phyloP scores from a whole-genome alignment of 2,797 vertebrate species.

The Acipenser oxyrinchus region DNA sequence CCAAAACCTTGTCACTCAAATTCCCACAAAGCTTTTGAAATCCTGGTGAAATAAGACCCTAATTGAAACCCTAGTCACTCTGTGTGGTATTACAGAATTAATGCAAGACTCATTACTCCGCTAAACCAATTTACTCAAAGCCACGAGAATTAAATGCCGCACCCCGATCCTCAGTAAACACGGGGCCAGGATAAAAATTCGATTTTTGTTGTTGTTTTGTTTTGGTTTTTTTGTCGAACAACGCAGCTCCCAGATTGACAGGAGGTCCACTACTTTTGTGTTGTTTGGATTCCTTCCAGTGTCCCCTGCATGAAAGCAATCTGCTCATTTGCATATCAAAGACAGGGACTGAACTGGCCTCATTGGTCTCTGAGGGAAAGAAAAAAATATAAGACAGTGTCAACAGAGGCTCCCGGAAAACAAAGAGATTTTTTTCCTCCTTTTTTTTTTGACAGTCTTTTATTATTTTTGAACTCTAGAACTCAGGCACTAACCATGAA shows the following conservation, averaged over 20 bases:
- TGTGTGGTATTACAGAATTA: background rate
- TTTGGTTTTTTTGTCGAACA: background rate
- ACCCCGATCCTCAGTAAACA: background rate
- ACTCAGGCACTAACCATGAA: slow-evolving; percentile 11
- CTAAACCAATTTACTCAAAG: background rate
- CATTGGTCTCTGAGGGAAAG: slow-evolving; percentile 52
- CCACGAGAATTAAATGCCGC: background rate
- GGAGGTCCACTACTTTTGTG: slow-evolving; percentile 48
- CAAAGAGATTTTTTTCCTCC: slow-evolving; percentile 23
- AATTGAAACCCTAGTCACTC: slow-evolving; percentile 2
- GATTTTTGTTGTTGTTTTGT: background rate
- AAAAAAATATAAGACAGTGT: slow-evolving; percentile 44
- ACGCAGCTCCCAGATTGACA: slow-evolving; percentile 42
- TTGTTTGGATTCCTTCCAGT: slow-evolving; percentile 54
- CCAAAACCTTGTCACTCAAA: background rate
- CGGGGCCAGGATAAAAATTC: background rate
- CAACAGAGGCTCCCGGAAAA: slow-evolving; percentile 29
- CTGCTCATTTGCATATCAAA: slow-evolving; percentile 72
- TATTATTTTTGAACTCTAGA: background rate
- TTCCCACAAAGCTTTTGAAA: background rate
- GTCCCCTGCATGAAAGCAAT: slow-evolving; percentile 64
- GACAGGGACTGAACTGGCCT: slow-evolving; percentile 51
- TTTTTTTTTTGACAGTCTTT: slow-evolving; percentile 13
- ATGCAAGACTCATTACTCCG: background rate
- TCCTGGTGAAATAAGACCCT: background rate